A percentile compares a stretch with the other conserved stretches of the same genome.
Evolutionary conservation across 2,797 vertebrate genomes (phyloP).

Genomic region (Pangasius sanitwongsei): DNA sequence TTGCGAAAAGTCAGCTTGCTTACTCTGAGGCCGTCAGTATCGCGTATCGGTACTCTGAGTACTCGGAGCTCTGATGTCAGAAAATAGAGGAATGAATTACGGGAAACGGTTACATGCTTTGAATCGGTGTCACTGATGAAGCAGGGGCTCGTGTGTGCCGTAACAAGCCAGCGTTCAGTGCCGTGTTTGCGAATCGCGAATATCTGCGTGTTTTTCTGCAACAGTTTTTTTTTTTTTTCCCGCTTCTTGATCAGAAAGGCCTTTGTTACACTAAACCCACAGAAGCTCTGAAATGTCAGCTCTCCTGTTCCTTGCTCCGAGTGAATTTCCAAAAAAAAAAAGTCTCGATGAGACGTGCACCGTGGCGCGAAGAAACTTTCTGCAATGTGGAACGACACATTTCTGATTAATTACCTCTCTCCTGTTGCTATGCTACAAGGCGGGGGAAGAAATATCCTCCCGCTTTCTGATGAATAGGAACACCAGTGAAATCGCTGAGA

Average conservation of each 20-base stretch:
- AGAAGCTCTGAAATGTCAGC: background rate
- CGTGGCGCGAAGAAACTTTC: background rate
- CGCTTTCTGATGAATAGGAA: background rate
- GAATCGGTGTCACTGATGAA: background rate
- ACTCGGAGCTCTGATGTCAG: background rate
- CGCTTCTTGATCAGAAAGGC: background rate
- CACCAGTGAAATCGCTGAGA: background rate
- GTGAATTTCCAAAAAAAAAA: no score
- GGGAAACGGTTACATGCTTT: background rate
- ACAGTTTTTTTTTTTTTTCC: background rate
- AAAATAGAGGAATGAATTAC: background rate
- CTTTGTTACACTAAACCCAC: background rate
- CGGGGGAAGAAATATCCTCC: background rate
- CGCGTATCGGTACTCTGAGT: background rate
- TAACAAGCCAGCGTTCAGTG: background rate
- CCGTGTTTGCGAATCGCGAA: background rate
- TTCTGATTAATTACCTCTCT: background rate
- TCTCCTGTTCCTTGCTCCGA: background rate
- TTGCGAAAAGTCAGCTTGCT: background rate
- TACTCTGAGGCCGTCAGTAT: background rate
- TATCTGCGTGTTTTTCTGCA: background rate
- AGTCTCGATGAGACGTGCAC: background rate
- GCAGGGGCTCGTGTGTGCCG: background rate
- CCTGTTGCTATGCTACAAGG: background rate
- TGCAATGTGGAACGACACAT: background rate